Evolutionary conservation across 2,113 vertebrate species (phyloP), one percentile per base, ranked within the genome.

Genomic region (Notarius quadriscutis): DNA sequence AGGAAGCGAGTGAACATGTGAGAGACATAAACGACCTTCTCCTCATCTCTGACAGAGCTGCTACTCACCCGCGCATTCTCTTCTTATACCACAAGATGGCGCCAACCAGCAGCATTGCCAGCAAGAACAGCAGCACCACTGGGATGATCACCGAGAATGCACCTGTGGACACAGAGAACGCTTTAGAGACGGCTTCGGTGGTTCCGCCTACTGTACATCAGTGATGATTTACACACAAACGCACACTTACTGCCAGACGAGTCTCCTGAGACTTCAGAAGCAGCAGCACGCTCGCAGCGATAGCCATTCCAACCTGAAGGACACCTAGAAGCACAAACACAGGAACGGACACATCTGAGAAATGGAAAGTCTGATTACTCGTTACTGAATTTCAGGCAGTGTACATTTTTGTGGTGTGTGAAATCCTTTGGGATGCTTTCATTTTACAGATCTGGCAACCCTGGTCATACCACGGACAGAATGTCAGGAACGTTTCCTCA

Each of bases 41-140:
- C 27, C 34, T n/a, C 27, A 67, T 79, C 12, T 48, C 27, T 57
- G 63, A 55, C 18, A 67, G 62, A 53, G n/a, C 9, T 11, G 22
- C 17, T 51, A 91, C 97, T 96, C 89, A 99, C 98, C 98, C 98
- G 71, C 97, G 96, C 94, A 98, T 97, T 92, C 97, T 95, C 91
- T 95, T 95, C 91, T 97, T 98, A 92, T 99, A 99, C 97, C 98
- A 99, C 90, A 97, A 94, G 84, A 98, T 96, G 87, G 93, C 94
- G 77, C 96, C 96, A 0, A 96, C 96, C 1, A 95, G 91, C 88
- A 97, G 91, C 7, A 98, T 91, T 20, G 96, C 89, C 86, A 96
- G 84, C 41, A 99, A 63, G 18, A 99, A 92, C 55, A 97, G 92
- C 89, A 99, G 87, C 7, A 99, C 92, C 85, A 98, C 93, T 5